A percentile compares a stretch with the other conserved stretches of the same genome.
Conservation (phyloP, 2,888 invertebrate species). For the Rotaria sp. region DNA sequence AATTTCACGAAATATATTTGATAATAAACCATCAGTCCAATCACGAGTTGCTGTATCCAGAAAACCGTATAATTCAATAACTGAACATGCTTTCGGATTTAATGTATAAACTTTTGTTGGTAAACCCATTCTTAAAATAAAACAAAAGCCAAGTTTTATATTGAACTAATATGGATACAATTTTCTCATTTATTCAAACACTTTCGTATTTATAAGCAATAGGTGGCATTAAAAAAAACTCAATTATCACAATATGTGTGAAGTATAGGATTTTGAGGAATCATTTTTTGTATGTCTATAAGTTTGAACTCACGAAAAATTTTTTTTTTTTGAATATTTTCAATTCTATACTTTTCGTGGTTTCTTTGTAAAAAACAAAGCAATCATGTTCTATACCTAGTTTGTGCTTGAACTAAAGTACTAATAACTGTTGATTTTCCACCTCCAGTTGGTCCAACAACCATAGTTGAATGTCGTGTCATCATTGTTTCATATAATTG, state of each 20-base stretch:
- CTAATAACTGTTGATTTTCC: conserved; percentile 80
- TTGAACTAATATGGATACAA: no score
- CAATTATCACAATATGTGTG: conserved; percentile 49
- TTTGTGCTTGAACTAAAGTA: conserved; percentile 71
- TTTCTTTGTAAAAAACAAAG: no score
- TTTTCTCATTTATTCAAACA: no score
- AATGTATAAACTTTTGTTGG: conserved; percentile 72
- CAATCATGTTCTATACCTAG: conserved; percentile 49
- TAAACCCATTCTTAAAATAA: conserved; percentile 59
- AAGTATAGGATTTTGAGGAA: no score
- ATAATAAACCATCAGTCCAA: conserved; percentile 84
- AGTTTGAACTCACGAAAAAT: no score
- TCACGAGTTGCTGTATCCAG: conserved; percentile 76
- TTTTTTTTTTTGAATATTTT: no score
- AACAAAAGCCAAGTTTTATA: background rate
- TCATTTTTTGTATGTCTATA: no score
- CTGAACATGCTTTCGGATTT: conserved; percentile 82
- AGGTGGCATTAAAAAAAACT: no score
- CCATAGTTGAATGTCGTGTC: conserved; percentile 82
- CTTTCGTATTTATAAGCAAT: no score
- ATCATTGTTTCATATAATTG: conserved; percentile 89
- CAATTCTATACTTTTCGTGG: no score
- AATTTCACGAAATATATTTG: conserved; percentile 81
- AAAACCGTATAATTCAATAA: conserved; percentile 79
- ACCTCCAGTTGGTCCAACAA: conserved; percentile 84